Evolutionary conservation across 1,140 invertebrate genomes (phyloP).

Genomic region (Laupala kohalensis): DNA sequence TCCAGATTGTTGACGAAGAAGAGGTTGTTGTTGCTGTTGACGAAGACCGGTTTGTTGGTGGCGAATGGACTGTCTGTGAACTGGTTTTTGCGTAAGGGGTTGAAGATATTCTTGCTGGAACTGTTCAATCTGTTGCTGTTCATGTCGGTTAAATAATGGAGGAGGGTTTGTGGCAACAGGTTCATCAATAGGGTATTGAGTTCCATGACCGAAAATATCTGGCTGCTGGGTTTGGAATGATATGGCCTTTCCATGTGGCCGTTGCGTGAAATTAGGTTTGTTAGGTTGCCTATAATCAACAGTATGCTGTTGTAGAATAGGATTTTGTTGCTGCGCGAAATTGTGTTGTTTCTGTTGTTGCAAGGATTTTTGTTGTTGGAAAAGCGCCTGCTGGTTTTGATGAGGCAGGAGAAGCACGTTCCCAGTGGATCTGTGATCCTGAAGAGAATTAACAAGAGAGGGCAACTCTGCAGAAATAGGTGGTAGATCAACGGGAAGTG

Average conservation of each 20-base stretch:
- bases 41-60: too few species aligned
- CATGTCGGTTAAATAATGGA: neutral
- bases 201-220: neutral
- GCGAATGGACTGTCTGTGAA: too few species aligned
- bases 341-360: neutral
- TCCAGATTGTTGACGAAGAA: too few species aligned
- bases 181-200: neutral
- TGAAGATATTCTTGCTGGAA: neutral
- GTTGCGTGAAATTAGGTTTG: neutral
- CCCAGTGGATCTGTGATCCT: conserved; percentile 26
- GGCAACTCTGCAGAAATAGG: conserved; percentile 39
- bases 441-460: conserved; percentile 41
- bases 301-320: neutral
- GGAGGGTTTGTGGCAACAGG: neutral
- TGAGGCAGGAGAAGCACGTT: neutral
- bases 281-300: neutral
- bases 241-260: neutral
- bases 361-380: neutral
- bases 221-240: neutral
- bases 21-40: too few species aligned
- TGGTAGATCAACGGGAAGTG: conserved; percentile 32
- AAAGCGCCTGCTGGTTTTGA: neutral
- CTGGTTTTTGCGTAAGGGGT: too few species aligned
- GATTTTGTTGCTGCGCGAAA: conserved; percentile 20
- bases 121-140: neutral